Evolutionary conservation across 1,140 invertebrate species (phyloP).

Genomic region (Melipona quadrifasciata): DNA sequence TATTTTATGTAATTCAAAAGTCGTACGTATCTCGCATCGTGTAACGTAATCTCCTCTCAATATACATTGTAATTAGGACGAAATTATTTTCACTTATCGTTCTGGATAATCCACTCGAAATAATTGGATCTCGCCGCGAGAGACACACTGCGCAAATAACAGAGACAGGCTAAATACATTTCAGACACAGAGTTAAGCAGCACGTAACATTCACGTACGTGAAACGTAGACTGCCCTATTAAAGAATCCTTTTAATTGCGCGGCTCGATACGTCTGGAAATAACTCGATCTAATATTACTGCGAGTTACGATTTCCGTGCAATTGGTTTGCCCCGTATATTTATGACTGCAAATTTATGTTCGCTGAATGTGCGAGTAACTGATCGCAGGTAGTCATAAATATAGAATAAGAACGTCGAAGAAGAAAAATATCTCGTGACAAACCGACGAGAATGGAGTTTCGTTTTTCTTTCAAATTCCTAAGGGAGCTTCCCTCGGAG

Average conservation of each 20-base stretch:
- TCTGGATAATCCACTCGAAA: too few relatives aligned
- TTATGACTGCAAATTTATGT: neutral
- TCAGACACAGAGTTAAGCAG: neutral
- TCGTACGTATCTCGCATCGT: too few relatives aligned
- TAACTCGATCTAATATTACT: neutral
- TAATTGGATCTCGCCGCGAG: too few relatives aligned
- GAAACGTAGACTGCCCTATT: neutral
- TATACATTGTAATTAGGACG: too few relatives aligned
- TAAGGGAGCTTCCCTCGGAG: neutral
- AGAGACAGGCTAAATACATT: neutral
- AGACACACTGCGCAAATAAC: too few relatives aligned
- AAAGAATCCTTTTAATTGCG: neutral
- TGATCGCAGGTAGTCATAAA: neutral
- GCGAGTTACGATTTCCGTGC: neutral
- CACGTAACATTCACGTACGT: neutral
- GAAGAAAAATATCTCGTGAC: neutral
- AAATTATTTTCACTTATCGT: too few relatives aligned
- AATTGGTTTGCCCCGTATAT: neutral
- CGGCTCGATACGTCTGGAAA: neutral
- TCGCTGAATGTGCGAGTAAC: neutral
- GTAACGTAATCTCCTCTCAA: too few relatives aligned
- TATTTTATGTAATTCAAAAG: too few relatives aligned
- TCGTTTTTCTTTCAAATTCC: neutral
- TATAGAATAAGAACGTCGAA: neutral
- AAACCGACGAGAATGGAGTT: neutral